Evolutionary conservation across 2,888 invertebrate genomes (phyloP).

Genomic region (Scaptomyza parva): DNA sequence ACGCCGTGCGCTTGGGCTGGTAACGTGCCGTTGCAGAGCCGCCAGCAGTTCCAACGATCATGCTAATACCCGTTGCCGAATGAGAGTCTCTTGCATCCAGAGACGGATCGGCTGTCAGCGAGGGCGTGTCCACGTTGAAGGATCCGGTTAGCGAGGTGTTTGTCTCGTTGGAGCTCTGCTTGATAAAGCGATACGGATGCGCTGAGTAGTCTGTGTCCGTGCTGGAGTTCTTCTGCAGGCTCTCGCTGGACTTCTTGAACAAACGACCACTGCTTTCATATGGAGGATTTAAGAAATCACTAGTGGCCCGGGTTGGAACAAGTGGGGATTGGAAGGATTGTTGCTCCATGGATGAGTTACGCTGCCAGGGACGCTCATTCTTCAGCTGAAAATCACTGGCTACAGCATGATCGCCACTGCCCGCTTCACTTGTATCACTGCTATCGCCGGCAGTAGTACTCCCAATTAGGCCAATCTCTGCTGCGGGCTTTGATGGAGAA

Average conservation of each 20-base stretch:
- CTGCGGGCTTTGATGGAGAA: slow-evolving; percentile 83
- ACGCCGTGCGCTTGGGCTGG: slow-evolving; percentile 82
- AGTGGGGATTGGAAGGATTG: slow-evolving; percentile 80
- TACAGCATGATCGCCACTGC: slow-evolving; percentile 51
- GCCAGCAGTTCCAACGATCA: slow-evolving; percentile 61
- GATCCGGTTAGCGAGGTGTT: slow-evolving; percentile 85
- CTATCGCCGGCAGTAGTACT: slow-evolving; percentile 54
- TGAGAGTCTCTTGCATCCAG: slow-evolving; percentile 82
- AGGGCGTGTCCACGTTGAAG: slow-evolving; percentile 84
- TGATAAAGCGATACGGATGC: slow-evolving; percentile 85
- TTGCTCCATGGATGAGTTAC: slow-evolving; percentile 82
- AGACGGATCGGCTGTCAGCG: slow-evolving; percentile 83
- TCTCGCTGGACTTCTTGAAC: slow-evolving; percentile 84
- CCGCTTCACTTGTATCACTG: slow-evolving; percentile 72
- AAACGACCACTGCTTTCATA: slow-evolving; percentile 80
- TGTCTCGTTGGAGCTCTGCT: slow-evolving; percentile 85
- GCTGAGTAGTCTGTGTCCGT: slow-evolving; percentile 85
- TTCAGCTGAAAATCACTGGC: slow-evolving; percentile 75
- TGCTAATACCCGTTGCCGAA: slow-evolving; percentile 67
- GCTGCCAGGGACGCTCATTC: slow-evolving; percentile 81
- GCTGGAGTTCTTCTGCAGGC: slow-evolving; percentile 85
- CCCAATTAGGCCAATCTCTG: slow-evolving; percentile 64
- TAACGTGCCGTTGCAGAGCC: slow-evolving; percentile 72
- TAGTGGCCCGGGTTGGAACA: slow-evolving; percentile 80
- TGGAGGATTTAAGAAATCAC: slow-evolving; percentile 83